Percentiles rank a stretch among this genome's conserved stretches.
These are phyloP conservation scores for Ophthalmolycus amberensis DNA, from an alignment of 2,113 vertebrate genomes.

Conservation along the genomic window DNA sequence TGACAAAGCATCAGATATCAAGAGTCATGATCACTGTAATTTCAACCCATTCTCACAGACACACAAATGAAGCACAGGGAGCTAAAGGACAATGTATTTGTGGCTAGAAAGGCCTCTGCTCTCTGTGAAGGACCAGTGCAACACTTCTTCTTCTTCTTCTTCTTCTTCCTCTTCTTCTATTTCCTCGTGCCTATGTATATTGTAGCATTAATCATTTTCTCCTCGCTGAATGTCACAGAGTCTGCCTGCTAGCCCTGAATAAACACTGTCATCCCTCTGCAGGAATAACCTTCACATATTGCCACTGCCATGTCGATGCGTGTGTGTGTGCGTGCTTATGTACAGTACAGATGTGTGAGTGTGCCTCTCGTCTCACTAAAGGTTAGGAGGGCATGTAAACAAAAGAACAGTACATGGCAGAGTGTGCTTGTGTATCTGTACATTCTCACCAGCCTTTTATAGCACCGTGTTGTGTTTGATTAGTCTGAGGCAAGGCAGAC, in stretches of 20 bases:
- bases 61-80: not conserved
- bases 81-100: constrained; percentile 32
- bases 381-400: constrained; percentile 75
- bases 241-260: constrained; percentile 76
- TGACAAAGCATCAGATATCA: constrained; percentile 37
- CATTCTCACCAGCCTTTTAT: constrained; percentile 63
- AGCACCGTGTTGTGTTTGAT: constrained; percentile 77
- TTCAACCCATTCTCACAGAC: constrained; percentile 1
- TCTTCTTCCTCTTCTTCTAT: constrained; percentile 18
- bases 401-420: constrained; percentile 65
- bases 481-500: constrained; percentile 70
- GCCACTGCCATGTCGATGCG: constrained; percentile 56
- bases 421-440: constrained; percentile 55
- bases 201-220: constrained; percentile 80
- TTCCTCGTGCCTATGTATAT: constrained; percentile 71
- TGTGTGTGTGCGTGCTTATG: constrained; percentile 12
- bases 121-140: constrained; percentile 21
- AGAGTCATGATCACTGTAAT: constrained; percentile 45
- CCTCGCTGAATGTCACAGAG: constrained; percentile 77
- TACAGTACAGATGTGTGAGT: constrained; percentile 5
- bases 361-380: constrained; percentile 52
- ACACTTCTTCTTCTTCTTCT: constrained; percentile 4
- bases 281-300: constrained; percentile 81
- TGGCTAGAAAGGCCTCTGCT: constrained; percentile 33
- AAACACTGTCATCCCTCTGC: constrained; percentile 79